Evolutionary conservation across 2,113 vertebrate species (phyloP).

Genomic region (Murina feae): DNA sequence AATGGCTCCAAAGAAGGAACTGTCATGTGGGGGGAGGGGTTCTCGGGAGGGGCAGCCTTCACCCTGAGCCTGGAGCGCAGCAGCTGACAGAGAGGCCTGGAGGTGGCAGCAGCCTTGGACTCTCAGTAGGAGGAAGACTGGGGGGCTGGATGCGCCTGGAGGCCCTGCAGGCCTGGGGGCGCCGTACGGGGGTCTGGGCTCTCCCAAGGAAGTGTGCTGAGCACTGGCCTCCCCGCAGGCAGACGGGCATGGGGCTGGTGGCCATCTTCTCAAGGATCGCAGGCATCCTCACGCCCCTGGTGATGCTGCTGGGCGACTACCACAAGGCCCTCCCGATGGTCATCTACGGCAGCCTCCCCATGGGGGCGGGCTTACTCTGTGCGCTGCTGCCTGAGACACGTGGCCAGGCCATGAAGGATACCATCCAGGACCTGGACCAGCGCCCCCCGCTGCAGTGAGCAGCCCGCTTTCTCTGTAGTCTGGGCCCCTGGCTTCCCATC

Average conservation of each 20-base stretch:
- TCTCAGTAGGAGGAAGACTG: too few species aligned
- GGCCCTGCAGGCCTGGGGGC: background rate
- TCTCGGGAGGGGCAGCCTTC: background rate
- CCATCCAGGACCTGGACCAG: slow-evolving; percentile 34
- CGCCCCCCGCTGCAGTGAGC: background rate
- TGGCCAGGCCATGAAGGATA: slow-evolving; percentile 81
- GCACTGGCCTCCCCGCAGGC: slow-evolving; percentile 76
- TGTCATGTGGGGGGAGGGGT: accelerated
- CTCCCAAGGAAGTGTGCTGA: accelerated
- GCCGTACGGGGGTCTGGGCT: background rate
- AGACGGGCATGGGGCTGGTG: slow-evolving; percentile 86
- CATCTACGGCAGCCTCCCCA: slow-evolving; percentile 81
- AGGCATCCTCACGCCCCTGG: slow-evolving; percentile 85
- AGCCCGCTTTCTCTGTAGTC: background rate
- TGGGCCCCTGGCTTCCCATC: background rate
- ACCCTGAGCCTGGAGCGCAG: too few species aligned
- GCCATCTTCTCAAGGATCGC: slow-evolving; percentile 81
- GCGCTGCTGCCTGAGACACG: slow-evolving; percentile 87
- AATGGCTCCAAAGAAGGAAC: background rate
- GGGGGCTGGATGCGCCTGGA: background rate
- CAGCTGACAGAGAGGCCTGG: background rate
- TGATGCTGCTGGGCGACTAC: slow-evolving; percentile 81
- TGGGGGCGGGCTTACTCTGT: slow-evolving; percentile 76
- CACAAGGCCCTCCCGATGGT: slow-evolving; percentile 83
- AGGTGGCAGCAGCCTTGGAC: background rate